Conservation (phyloP, 2,113 vertebrate species). For the Clarias batrachus region DNA sequence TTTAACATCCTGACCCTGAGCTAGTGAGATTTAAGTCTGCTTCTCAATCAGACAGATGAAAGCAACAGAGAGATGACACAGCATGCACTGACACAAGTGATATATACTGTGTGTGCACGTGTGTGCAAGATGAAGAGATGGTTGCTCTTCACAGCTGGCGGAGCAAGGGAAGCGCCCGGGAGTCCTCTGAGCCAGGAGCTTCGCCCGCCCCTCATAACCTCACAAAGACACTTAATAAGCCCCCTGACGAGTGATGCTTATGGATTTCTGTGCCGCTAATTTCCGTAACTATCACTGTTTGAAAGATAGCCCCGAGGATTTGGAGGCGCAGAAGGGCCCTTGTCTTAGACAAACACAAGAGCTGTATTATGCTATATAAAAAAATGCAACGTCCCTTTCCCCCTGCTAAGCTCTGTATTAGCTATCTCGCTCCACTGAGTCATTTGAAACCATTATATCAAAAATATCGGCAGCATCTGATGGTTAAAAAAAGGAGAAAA, state of each 20-base stretch:
- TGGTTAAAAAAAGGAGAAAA: slow-evolving; percentile 10
- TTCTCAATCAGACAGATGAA: slow-evolving; percentile 4
- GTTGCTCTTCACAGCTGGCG: slow-evolving; percentile 49
- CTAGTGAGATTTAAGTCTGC: not conserved
- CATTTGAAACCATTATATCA: slow-evolving; percentile 74
- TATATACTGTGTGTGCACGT: slow-evolving; percentile 15
- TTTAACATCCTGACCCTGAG: not conserved
- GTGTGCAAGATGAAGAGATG: not conserved
- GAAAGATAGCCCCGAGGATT: slow-evolving; percentile 93
- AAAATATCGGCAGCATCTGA: slow-evolving; percentile 58
- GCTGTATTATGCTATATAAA: slow-evolving; percentile 84
- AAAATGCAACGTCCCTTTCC: slow-evolving; percentile 67
- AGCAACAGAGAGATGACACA: slow-evolving; percentile 12
- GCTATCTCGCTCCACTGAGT: slow-evolving; percentile 62
- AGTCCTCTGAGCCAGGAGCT: slow-evolving; percentile 52
- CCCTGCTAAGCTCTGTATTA: slow-evolving; percentile 51
- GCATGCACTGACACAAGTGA: not conserved
- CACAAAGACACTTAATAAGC: slow-evolving; percentile 90
- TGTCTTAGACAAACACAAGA: slow-evolving; percentile 84
- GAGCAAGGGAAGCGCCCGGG: slow-evolving; percentile 39
- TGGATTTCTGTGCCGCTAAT: slow-evolving; percentile 95
- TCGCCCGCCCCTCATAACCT: slow-evolving; percentile 75
- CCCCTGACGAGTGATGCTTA: slow-evolving; percentile 88
- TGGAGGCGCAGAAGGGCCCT: slow-evolving; percentile 76
- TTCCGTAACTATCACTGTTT: slow-evolving; percentile 98